Evolutionary conservation across 2,888 invertebrate species (phyloP).

Genomic region (Aporophyla nigra): DNA sequence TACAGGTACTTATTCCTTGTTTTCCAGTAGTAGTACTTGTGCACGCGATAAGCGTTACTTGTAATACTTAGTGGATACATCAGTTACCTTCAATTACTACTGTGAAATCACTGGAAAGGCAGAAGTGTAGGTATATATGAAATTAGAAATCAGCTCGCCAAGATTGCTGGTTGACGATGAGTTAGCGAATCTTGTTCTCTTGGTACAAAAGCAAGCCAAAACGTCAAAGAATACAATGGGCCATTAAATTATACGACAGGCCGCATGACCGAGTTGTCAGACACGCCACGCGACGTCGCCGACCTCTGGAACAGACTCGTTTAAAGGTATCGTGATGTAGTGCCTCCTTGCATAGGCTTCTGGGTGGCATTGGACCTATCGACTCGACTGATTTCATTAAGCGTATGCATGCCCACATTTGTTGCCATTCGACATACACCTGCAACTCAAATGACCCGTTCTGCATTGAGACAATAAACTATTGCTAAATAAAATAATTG

Average conservation of each 20-base stretch:
- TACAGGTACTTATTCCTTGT: conserved; percentile 68
- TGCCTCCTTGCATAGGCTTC: conserved; percentile 56
- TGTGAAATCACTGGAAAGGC: conserved; percentile 54
- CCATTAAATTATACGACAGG: conserved; percentile 77
- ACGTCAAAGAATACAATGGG: conserved; percentile 77
- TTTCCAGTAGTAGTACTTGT: conserved; percentile 65
- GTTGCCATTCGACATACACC: conserved; percentile 30
- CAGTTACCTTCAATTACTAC: conserved; percentile 43
- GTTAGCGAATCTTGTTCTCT: conserved; percentile 41
- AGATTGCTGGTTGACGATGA: conserved; percentile 40
- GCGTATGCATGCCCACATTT: conserved; percentile 31
- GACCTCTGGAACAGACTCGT: conserved; percentile 67
- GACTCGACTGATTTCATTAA: conserved; percentile 39
- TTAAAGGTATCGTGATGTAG: conserved; percentile 59
- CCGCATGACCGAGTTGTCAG: conserved; percentile 74
- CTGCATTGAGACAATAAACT: conserved; percentile 42
- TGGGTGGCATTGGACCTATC: conserved; percentile 55
- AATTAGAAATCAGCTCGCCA: conserved; percentile 50
- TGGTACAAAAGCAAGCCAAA: conserved; percentile 51
- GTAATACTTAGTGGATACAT: conserved; percentile 53
- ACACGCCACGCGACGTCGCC: conserved; percentile 74
- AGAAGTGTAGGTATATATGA: conserved; percentile 38
- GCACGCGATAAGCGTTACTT: conserved; percentile 65
- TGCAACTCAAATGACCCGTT: conserved; percentile 25
- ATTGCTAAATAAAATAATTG: conserved; percentile 46